phyloP scores from a whole-genome alignment of 1,140 invertebrate genomes.

The Drosophila mojavensis region DNA sequence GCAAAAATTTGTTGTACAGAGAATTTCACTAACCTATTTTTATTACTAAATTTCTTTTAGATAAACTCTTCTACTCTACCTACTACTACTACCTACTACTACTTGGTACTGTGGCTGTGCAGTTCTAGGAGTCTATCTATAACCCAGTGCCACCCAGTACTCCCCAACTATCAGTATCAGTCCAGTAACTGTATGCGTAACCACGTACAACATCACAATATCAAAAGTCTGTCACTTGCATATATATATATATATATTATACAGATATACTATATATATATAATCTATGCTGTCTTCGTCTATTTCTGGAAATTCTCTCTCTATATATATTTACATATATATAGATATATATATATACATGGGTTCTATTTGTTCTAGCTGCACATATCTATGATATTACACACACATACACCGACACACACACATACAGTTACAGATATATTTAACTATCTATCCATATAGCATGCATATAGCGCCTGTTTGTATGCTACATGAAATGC shows the following conservation, averaged over 20 bases:
- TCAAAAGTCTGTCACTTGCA: conserved; percentile 31
- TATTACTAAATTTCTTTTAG: conserved; percentile 84
- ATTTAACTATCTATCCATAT: not conserved
- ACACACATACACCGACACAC: conserved; percentile 12
- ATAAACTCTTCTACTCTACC: conserved; percentile 75
- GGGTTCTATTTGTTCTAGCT: conserved; percentile 37
- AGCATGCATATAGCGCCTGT: conserved; percentile 18
- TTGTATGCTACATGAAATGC: conserved; percentile 27
- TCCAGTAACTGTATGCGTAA: conserved; percentile 29
- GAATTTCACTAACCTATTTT: conserved; percentile 83
- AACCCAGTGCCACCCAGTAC: conserved; percentile 19
- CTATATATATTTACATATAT: conserved; percentile 11
- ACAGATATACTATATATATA: conserved; percentile 19
- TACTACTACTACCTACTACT: conserved; percentile 72
- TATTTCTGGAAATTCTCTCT: conserved; percentile 21
- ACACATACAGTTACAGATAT: conserved; percentile 23
- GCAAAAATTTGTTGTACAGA: conserved; percentile 51
- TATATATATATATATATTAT: conserved; percentile 23
- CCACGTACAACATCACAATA: conserved; percentile 20
- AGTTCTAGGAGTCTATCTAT: conserved; percentile 38
- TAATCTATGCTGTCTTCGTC: conserved; percentile 37
- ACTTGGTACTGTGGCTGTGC: conserved; percentile 66
- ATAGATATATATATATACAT: conserved; percentile 25
- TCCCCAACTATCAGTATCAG: conserved; percentile 39
- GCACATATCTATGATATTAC: conserved; percentile 29